Conservation (phyloP, 2,113 vertebrate genomes). For the Phylloscopus trochiloides region DNA sequence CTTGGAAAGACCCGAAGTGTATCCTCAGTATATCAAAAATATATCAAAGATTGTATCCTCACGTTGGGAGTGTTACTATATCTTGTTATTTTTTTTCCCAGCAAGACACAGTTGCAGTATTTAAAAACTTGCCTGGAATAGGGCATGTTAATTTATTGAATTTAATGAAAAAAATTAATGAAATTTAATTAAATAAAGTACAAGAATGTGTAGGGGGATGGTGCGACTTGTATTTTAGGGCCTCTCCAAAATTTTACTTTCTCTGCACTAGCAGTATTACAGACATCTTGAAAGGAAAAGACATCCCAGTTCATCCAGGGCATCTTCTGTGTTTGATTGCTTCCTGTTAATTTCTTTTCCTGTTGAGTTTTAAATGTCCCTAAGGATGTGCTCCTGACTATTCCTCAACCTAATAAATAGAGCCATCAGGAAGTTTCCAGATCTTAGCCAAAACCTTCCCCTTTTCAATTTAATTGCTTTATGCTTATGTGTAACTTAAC, state of each 20-base stretch:
- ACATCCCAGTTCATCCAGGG: not conserved
- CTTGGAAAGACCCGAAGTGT: not conserved
- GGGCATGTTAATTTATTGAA: not conserved
- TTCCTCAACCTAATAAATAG: not conserved
- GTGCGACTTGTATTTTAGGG: not conserved
- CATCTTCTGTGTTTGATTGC: constrained; percentile 23
- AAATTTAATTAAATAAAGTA: not conserved
- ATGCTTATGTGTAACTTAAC: not conserved
- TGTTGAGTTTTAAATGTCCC: not conserved
- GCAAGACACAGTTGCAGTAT: not conserved
- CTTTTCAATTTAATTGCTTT: not conserved
- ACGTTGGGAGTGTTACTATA: not conserved
- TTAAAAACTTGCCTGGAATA: not conserved
- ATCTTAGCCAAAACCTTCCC: not conserved
- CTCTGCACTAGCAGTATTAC: not conserved
- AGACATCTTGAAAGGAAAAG: not conserved
- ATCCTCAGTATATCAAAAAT: not conserved
- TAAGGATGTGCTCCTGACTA: not conserved
- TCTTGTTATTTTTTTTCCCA: not conserved
- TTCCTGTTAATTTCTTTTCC: constrained; percentile 4
- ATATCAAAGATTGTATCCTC: not conserved
- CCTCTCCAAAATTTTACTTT: not conserved
- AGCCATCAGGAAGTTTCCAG: not conserved
- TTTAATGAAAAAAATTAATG: not conserved
- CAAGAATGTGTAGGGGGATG: not conserved